Conservation (phyloP, 1,140 invertebrate genomes). For the Caenorhabditis briggsae region DNA sequence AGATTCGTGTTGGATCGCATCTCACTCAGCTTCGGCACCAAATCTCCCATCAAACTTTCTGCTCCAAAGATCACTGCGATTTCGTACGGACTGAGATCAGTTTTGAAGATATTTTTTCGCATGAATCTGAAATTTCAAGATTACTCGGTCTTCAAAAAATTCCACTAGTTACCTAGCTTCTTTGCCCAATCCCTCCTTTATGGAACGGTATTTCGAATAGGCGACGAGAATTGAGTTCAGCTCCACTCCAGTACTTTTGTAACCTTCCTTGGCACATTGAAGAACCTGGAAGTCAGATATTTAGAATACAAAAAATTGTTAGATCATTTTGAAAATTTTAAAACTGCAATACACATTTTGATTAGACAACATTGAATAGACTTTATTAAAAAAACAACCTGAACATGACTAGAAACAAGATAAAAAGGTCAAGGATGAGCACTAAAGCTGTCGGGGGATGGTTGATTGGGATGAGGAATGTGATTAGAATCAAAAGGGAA, state of each 20-base stretch:
- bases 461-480: neutral
- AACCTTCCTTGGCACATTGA: conserved; percentile 71
- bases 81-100: conserved; percentile 69
- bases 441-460: conserved; percentile 12
- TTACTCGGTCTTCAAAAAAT: neutral
- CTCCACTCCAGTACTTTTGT: conserved; percentile 69
- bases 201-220: conserved; percentile 70
- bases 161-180: conserved; percentile 3
- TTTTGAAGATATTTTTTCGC: conserved; percentile 72
- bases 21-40: conserved; percentile 73
- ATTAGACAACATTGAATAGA: neutral
- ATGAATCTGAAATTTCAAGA: conserved; percentile 60
- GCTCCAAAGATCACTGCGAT: conserved; percentile 75
- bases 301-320: too few relatives aligned
- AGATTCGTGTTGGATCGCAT: conserved; percentile 69
- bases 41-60: conserved; percentile 71
- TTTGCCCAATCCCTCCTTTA: conserved; percentile 55
- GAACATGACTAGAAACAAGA: neutral
- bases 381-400: neutral
- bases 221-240: conserved; percentile 72
- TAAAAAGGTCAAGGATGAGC: conserved; percentile 12
- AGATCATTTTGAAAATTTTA: neutral
- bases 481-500: neutral
- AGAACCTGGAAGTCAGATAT: conserved; percentile 67
- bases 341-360: neutral